These are phyloP conservation scores for Colletes collaris DNA, from an alignment of 2,888 invertebrate genomes.

Conservation along the genomic window DNA sequence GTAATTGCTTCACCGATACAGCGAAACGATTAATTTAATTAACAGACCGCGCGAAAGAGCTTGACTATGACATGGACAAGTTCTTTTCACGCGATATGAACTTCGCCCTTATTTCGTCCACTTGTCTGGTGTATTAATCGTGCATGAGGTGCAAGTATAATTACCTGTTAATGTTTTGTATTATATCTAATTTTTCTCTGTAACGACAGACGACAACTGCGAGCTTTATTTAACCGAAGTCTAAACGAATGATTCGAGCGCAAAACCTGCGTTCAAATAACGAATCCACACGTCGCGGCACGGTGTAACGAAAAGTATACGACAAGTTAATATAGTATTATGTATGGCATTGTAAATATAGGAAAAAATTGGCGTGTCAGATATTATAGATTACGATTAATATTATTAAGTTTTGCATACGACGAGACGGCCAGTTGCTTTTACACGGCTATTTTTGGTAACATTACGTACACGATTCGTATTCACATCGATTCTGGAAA, in stretches of 20 bases:
- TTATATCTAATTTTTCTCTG: neutral
- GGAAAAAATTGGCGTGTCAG: constrained; percentile 67
- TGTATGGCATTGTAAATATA: constrained; percentile 79
- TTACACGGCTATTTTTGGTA: constrained; percentile 13
- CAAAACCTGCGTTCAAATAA: constrained; percentile 3
- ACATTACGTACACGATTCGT: constrained; percentile 7
- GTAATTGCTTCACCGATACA: neutral
- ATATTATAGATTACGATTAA: constrained; percentile 56
- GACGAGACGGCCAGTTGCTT: constrained; percentile 23
- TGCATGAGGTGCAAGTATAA: neutral
- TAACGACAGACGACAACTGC: neutral
- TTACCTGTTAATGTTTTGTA: neutral
- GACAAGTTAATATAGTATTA: constrained; percentile 78
- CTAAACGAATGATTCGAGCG: neutral
- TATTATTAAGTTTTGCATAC: constrained; percentile 46
- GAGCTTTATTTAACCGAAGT: neutral
- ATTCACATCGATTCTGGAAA: constrained; percentile 1
- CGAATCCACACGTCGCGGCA: constrained; percentile 48
- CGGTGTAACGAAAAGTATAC: constrained; percentile 76
- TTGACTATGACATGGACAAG: too few relatives aligned
- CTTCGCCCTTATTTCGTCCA: neutral
- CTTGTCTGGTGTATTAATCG: neutral
- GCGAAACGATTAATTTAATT: neutral
- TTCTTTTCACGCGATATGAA: too few relatives aligned
- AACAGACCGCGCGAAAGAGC: too few relatives aligned